These are phyloP conservation scores for Rhinopomastus cyanomelas DNA, from an alignment of 2,113 vertebrate species.

Conservation along the genomic window DNA sequence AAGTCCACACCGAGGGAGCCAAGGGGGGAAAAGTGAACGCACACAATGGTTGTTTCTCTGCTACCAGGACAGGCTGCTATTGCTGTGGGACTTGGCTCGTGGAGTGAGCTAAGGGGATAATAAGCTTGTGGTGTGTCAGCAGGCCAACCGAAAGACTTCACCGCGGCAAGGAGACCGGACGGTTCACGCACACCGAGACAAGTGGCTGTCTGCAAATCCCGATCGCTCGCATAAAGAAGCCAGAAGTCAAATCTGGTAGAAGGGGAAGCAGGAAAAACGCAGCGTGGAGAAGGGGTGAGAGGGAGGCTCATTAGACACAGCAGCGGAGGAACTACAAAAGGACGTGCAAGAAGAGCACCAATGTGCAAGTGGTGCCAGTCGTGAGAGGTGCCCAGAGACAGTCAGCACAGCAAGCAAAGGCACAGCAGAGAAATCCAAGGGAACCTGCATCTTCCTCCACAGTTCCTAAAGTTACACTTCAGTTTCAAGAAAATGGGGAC, in stretches of 20 bases:
- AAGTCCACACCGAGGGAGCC: background rate
- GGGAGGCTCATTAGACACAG: background rate
- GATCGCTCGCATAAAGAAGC: constrained; percentile 12
- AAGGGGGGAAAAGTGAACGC: background rate
- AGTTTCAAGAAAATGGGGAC: background rate
- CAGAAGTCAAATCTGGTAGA: background rate
- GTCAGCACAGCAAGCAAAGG: background rate
- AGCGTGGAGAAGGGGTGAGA: background rate
- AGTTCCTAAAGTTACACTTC: background rate
- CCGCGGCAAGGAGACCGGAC: background rate
- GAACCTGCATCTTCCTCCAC: background rate
- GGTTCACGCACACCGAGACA: constrained; percentile 54
- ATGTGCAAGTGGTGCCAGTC: background rate
- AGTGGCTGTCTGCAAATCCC: constrained; percentile 55
- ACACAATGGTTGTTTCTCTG: constrained; percentile 7
- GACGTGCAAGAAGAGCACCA: background rate
- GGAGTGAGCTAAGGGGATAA: constrained; percentile 2
- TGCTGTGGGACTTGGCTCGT: constrained; percentile 5
- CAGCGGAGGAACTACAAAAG: background rate
- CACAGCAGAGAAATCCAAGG: background rate
- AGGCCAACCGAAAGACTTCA: background rate
- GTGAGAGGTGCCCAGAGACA: background rate
- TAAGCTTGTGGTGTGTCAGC: constrained; percentile 50
- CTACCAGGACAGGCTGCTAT: background rate
- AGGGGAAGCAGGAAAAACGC: background rate